These are phyloP conservation scores for Drymonia ruficornis DNA, from an alignment of 2,888 invertebrate species.

Conservation along the genomic window DNA sequence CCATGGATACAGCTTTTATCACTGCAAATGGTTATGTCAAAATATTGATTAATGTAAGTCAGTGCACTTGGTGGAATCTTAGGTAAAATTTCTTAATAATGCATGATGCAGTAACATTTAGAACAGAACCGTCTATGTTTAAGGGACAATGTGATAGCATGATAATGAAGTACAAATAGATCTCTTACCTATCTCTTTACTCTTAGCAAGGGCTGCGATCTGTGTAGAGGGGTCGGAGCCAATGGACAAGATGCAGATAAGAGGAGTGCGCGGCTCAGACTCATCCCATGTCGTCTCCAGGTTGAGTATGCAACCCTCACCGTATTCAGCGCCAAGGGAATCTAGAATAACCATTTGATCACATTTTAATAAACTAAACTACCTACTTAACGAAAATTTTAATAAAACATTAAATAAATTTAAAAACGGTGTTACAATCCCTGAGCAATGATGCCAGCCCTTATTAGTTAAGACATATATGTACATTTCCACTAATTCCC, in stretches of 20 bases:
- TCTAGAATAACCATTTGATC: constrained; percentile 72
- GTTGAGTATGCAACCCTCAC: constrained; percentile 96
- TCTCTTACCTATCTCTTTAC: constrained; percentile 91
- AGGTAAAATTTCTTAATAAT: background rate
- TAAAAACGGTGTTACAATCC: too few relatives aligned
- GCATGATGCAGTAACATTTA: background rate
- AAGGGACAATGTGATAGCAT: too few relatives aligned
- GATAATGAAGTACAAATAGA: too few relatives aligned
- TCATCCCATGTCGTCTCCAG: constrained; percentile 95
- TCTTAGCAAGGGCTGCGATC: constrained; percentile 93
- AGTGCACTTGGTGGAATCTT: too few relatives aligned
- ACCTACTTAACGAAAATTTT: too few relatives aligned
- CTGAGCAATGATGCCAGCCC: too few relatives aligned
- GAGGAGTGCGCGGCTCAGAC: constrained; percentile 94
- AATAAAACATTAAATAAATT: too few relatives aligned
- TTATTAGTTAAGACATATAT: too few relatives aligned
- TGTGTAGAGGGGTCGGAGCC: constrained; percentile 99
- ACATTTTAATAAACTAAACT: too few relatives aligned
- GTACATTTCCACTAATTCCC: too few relatives aligned
- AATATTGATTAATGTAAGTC: too few relatives aligned
- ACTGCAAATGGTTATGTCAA: constrained; percentile 73
- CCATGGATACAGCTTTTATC: constrained; percentile 96
- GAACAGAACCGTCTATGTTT: too few relatives aligned
- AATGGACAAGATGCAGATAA: constrained; percentile 96
- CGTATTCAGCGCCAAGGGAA: constrained; percentile 94